Percentiles rank a stretch among this genome's conserved stretches.
Conservation (phyloP, 2,113 vertebrate genomes). For the Thamnaconus septentrionalis region DNA sequence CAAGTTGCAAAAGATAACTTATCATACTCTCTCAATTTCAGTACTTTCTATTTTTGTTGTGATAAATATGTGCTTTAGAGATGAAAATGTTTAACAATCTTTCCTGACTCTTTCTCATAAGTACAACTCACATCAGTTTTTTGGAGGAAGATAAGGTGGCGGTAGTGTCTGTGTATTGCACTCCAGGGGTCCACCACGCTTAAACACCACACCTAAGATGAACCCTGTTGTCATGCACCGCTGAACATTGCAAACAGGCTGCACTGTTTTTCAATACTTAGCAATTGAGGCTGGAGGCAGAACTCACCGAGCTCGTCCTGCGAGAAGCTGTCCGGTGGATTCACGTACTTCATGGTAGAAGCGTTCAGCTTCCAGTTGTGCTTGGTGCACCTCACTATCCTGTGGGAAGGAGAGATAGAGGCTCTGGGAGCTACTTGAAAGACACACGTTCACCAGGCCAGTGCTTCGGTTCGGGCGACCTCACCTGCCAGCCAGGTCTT, state of each 20-base stretch:
- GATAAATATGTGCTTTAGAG: too few species aligned
- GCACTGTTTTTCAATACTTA: background rate
- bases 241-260: background rate
- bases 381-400: constrained; percentile 81
- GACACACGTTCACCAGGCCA: rapidly evolving
- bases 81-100: too few species aligned
- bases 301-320: constrained; percentile 80
- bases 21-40: too few species aligned
- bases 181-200: too few species aligned
- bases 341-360: constrained; percentile 79
- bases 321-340: constrained; percentile 81
- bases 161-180: too few species aligned
- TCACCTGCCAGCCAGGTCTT: constrained; percentile 77
- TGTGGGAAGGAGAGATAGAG: constrained; percentile 28
- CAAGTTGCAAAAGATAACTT: too few species aligned
- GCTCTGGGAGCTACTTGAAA: background rate
- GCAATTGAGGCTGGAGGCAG: background rate
- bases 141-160: too few species aligned
- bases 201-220: too few species aligned
- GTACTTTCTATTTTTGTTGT: too few species aligned
- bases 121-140: too few species aligned
- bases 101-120: too few species aligned
- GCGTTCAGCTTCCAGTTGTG: constrained; percentile 82
- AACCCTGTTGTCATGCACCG: too few species aligned
- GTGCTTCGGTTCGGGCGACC: background rate